These are phyloP conservation scores for Centropristis striata DNA, from an alignment of 2,113 vertebrate genomes.

Conservation along the genomic window DNA sequence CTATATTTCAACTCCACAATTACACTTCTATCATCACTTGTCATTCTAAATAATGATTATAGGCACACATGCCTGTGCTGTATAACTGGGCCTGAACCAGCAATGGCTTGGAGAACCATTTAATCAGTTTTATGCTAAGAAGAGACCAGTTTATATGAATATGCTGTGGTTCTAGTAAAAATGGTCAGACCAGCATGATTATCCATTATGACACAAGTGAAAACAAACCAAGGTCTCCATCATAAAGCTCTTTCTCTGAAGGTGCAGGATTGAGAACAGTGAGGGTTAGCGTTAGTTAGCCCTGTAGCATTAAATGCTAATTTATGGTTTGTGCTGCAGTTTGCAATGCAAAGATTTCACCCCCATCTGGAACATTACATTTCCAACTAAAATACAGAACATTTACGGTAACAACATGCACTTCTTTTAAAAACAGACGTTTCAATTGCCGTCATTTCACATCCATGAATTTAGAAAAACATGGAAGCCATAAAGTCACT, in stretches of 20 bases:
- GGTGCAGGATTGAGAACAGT: not conserved
- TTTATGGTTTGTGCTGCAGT: not conserved
- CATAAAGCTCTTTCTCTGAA: not conserved
- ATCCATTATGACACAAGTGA: not conserved
- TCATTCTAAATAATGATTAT: not conserved
- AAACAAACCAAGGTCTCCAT: conserved; percentile 6
- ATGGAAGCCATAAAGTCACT: conserved; percentile 65
- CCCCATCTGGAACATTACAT: not conserved
- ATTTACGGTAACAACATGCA: conserved; percentile 3
- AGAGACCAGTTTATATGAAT: not conserved
- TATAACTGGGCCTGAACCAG: not conserved
- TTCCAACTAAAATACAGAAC: not conserved
- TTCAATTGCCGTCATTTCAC: conserved; percentile 38
- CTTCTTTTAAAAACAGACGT: conserved; percentile 12
- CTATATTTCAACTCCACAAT: conserved; percentile 6
- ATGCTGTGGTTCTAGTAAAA: not conserved
- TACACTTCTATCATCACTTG: not conserved
- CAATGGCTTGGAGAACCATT: not conserved
- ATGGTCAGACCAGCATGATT: not conserved
- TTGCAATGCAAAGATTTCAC: not conserved
- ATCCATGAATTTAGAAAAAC: conserved; percentile 47
- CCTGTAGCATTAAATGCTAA: not conserved
- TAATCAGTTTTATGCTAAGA: not conserved
- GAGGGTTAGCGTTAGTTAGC: not conserved
- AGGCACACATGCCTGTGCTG: not conserved